Conservation (phyloP, 2,888 invertebrate species). For the Belgica antarctica region DNA sequence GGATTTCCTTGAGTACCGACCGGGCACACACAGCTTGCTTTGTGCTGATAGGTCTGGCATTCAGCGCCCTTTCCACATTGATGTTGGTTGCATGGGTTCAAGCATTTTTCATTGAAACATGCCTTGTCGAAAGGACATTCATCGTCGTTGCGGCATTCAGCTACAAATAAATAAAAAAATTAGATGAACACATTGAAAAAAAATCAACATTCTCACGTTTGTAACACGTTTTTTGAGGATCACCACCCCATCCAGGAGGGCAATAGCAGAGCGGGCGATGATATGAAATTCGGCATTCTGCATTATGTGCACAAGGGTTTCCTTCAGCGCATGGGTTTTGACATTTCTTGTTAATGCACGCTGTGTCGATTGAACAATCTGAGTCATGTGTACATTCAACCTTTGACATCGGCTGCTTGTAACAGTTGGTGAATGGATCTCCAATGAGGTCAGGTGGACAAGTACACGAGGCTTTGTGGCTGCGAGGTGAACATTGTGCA, state of each 20-base stretch:
- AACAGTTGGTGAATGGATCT: constrained; percentile 78
- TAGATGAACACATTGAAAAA: neutral
- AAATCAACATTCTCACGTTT: constrained; percentile 66
- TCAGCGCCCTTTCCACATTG: constrained; percentile 78
- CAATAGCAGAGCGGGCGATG: constrained; percentile 83
- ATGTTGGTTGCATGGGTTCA: constrained; percentile 71
- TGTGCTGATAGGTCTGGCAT: constrained; percentile 72
- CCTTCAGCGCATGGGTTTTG: constrained; percentile 74
- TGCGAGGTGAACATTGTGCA: constrained; percentile 72
- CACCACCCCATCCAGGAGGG: constrained; percentile 81
- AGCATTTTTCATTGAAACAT: constrained; percentile 75
- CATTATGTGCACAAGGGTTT: constrained; percentile 77
- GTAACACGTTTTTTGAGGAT: constrained; percentile 80
- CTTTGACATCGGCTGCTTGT: constrained; percentile 56
- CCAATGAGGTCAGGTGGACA: constrained; percentile 74
- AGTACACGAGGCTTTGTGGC: constrained; percentile 74
- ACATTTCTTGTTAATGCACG: constrained; percentile 77
- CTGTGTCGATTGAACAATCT: constrained; percentile 73
- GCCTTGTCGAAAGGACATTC: constrained; percentile 83
- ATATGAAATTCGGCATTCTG: constrained; percentile 72
- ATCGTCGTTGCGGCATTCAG: constrained; percentile 74
- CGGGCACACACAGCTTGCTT: constrained; percentile 79
- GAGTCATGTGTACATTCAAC: constrained; percentile 71
- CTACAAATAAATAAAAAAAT: constrained; percentile 53
- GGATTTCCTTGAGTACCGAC: constrained; percentile 83